phyloP scores from a whole-genome alignment of 2,113 vertebrate species.

The Kobus ellipsiprymnus region DNA sequence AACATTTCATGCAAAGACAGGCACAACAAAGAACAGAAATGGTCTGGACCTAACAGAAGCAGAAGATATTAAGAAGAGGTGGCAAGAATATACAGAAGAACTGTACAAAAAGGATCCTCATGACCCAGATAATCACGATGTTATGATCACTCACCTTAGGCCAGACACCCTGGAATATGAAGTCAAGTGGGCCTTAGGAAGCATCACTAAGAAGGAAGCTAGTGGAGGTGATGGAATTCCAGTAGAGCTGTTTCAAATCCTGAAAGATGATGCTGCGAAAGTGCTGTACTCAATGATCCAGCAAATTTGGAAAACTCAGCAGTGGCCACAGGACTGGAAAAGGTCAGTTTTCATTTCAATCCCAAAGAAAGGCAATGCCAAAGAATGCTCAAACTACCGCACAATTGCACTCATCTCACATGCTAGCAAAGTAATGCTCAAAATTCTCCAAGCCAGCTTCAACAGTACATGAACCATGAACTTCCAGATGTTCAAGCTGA shows the following conservation, averaged over 20 bases:
- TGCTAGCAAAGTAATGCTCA: neutral
- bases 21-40: neutral
- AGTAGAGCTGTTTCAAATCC: neutral
- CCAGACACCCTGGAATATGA: neutral
- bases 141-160: neutral
- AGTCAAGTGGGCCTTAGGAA: neutral
- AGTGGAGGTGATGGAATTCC: neutral
- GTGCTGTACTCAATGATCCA: neutral
- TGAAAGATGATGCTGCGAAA: neutral
- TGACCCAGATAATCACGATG: neutral
- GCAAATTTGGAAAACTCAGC: neutral
- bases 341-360: neutral
- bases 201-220: neutral
- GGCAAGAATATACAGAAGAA: neutral
- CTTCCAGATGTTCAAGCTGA: neutral
- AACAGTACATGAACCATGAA: neutral
- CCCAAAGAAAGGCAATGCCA: neutral
- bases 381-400: neutral
- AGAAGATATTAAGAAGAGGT: neutral
- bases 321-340: neutral
- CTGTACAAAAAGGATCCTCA: neutral
- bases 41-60: neutral
- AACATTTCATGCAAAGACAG: neutral
- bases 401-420: neutral
- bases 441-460: neutral